A percentile compares a stretch with the other conserved stretches of the same genome.
Evolutionary conservation across 2,888 invertebrate genomes (phyloP).

Genomic region (Allygus modestus): DNA sequence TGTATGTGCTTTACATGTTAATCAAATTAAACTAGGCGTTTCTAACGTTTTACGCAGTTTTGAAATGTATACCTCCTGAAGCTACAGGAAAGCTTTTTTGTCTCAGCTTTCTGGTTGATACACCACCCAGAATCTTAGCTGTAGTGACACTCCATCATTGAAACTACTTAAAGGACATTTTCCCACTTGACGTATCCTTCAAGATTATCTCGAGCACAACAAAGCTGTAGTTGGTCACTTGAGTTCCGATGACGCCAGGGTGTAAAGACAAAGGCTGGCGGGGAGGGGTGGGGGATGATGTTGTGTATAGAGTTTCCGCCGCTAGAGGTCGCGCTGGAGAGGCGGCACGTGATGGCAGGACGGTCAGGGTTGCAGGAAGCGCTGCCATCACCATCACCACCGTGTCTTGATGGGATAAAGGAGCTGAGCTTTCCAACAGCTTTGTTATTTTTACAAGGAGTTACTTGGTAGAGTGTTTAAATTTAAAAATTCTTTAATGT

Average conservation of each 20-base stretch:
- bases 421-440: neutral
- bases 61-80: no score
- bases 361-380: neutral
- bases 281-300: neutral
- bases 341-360: neutral
- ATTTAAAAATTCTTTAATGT: no score
- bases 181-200: neutral
- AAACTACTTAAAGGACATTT: neutral
- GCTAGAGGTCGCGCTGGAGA: conserved; percentile 3
- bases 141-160: neutral
- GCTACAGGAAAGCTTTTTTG: no score
- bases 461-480: no score
- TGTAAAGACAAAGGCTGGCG: neutral
- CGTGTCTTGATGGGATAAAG: neutral
- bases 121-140: neutral
- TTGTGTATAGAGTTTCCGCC: neutral
- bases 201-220: neutral
- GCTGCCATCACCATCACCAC: conserved; percentile 20
- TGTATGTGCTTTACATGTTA: no score
- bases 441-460: no score
- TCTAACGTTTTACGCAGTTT: no score
- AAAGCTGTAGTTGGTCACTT: conserved; percentile 14
- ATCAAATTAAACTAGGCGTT: no score
- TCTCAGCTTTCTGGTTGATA: no score
- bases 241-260: neutral